phyloP scores from a whole-genome alignment of 1,140 invertebrate genomes.

The Hylaeus volcanicus region DNA sequence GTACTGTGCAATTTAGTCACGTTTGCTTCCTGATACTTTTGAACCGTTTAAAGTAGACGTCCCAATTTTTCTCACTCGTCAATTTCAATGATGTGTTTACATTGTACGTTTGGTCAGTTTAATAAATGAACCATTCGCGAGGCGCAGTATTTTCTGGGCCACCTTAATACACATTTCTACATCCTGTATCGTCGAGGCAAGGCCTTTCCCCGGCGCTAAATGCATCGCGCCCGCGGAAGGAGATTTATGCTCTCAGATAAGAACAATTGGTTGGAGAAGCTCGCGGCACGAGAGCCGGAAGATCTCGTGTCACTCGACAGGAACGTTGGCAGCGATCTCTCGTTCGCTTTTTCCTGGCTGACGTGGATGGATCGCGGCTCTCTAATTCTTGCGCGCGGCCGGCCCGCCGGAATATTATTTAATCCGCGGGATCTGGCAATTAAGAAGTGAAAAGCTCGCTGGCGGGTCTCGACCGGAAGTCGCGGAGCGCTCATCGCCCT shows the following conservation, averaged over 20 bases:
- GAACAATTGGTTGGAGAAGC: conserved; percentile 45
- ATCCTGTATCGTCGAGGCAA: not conserved
- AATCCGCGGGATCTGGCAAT: conserved; percentile 50
- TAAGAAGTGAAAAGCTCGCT: conserved; percentile 58
- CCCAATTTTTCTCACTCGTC: too few relatives aligned
- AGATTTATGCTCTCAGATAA: conserved; percentile 54
- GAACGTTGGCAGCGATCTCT: conserved; percentile 6
- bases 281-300: conserved; percentile 17
- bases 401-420: conserved; percentile 46
- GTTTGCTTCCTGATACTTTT: too few relatives aligned
- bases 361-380: not conserved
- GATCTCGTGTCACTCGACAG: conserved; percentile 4
- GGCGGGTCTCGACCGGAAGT: conserved; percentile 37
- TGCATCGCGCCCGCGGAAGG: not conserved
- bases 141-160: too few relatives aligned
- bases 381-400: not conserved
- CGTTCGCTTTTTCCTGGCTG: not conserved
- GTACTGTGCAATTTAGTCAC: too few relatives aligned
- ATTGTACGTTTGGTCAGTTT: too few relatives aligned
- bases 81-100: too few relatives aligned
- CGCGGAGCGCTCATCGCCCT: not conserved
- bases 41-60: too few relatives aligned
- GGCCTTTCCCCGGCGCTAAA: conserved; percentile 16
- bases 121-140: too few relatives aligned
- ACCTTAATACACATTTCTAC: too few relatives aligned